Evolutionary conservation across 2,797 vertebrate species (phyloP).

Genomic region (Coilia nasus): DNA sequence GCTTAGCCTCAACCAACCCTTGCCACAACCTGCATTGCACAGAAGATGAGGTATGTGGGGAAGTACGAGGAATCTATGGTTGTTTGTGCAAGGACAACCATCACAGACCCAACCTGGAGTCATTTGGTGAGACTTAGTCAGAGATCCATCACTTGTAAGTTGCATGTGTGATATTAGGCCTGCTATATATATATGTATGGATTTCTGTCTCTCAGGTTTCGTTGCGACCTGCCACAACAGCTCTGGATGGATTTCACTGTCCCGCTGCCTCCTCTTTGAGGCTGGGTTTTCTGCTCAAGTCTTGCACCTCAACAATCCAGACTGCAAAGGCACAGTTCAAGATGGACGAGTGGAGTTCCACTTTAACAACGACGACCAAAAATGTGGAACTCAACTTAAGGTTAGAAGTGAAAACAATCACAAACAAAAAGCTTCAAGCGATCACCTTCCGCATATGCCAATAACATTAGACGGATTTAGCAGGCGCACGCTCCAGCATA

Average conservation of each 20-base stretch:
- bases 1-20: background rate
- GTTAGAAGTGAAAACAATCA: background rate
- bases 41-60: constrained; percentile 5
- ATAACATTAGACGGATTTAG: too few relatives aligned
- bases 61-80: background rate
- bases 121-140: background rate
- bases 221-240: background rate
- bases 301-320: background rate
- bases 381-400: background rate
- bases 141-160: background rate
- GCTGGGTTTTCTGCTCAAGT: background rate
- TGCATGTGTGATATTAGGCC: background rate
- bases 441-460: too few relatives aligned
- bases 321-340: background rate
- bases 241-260: constrained; percentile 11
- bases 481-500: too few relatives aligned
- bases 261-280: constrained; percentile 5
- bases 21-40: background rate
- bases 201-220: background rate
- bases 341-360: background rate
- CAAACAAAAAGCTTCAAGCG: too few relatives aligned
- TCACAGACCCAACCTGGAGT: too few relatives aligned
- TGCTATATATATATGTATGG: background rate
- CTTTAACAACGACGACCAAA: background rate
- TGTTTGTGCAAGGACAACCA: background rate